Evolutionary conservation across 1,140 invertebrate species (phyloP).

Genomic region (Uloborus diversus): DNA sequence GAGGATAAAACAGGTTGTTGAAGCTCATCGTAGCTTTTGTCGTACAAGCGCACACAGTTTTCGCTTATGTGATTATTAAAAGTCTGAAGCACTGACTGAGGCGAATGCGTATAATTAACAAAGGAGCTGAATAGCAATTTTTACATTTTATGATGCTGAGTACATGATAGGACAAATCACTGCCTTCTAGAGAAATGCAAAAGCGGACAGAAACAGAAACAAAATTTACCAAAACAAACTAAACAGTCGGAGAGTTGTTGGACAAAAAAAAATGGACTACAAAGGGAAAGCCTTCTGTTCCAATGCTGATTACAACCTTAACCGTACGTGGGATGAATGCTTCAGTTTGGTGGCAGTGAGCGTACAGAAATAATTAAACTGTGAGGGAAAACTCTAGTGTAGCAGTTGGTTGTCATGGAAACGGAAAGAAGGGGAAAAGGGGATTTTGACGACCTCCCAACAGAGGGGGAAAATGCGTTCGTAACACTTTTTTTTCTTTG

Average conservation of each 20-base stretch:
- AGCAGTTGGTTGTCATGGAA: conserved; percentile 21
- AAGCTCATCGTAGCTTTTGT: no score
- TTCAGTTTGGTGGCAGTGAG: conserved; percentile 13
- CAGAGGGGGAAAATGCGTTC: neutral
- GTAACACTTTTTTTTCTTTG: neutral
- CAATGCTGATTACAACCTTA: conserved; percentile 33
- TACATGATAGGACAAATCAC: no score
- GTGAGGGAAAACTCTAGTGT: neutral
- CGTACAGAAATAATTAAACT: conserved; percentile 32
- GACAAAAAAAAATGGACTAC: neutral
- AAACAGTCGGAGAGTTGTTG: neutral
- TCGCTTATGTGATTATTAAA: no score
- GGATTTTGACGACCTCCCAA: conserved; percentile 11
- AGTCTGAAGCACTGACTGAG: no score
- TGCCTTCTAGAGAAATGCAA: no score
- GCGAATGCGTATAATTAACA: no score
- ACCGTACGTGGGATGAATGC: conserved; percentile 13
- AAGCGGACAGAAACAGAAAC: neutral
- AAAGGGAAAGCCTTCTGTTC: conserved; percentile 19
- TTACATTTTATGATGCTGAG: no score
- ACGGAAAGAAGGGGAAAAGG: conserved; percentile 2
- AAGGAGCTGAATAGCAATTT: no score
- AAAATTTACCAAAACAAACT: neutral
- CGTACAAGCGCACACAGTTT: no score
- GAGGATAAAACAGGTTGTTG: no score